Percentiles rank a stretch among this genome's conserved stretches.
phyloP scores from a whole-genome alignment of 2,113 vertebrate species.

The Naja naja region DNA sequence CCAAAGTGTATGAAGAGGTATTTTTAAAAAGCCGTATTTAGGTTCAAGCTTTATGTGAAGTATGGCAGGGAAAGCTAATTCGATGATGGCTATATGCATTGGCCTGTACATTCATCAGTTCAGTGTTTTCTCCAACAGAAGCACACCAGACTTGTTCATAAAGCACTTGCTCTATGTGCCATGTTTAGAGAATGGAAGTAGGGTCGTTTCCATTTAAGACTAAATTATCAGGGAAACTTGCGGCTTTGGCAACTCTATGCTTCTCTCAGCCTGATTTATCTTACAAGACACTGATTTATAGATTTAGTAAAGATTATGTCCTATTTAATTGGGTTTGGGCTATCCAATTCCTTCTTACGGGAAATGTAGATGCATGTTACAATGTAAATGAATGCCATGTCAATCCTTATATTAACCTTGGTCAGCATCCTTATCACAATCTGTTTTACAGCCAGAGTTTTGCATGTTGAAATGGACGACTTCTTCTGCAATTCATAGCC shows the following conservation, averaged over 20 bases:
- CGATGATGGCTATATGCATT: background rate
- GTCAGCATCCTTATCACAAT: background rate
- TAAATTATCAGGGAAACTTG: background rate
- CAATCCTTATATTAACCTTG: background rate
- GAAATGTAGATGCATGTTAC: background rate
- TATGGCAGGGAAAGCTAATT: background rate
- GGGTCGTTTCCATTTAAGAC: background rate
- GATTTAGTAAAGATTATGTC: background rate
- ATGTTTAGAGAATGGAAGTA: background rate
- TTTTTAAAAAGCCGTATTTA: constrained; percentile 30
- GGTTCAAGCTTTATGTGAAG: background rate
- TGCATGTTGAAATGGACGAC: background rate
- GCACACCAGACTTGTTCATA: background rate
- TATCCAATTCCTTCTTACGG: background rate
- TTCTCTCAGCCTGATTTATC: background rate
- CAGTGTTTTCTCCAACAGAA: background rate
- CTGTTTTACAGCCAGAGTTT: background rate
- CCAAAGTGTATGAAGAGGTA: background rate
- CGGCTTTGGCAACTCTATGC: background rate
- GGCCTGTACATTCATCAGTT: background rate
- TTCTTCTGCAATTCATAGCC: background rate
- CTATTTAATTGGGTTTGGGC: background rate
- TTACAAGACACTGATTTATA: background rate
- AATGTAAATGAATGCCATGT: constrained; percentile 9
- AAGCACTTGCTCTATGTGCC: background rate